A percentile compares a stretch with the other conserved stretches of the same genome.
Conservation (phyloP, 2,797 vertebrate genomes). For the Alectoris magna region DNA sequence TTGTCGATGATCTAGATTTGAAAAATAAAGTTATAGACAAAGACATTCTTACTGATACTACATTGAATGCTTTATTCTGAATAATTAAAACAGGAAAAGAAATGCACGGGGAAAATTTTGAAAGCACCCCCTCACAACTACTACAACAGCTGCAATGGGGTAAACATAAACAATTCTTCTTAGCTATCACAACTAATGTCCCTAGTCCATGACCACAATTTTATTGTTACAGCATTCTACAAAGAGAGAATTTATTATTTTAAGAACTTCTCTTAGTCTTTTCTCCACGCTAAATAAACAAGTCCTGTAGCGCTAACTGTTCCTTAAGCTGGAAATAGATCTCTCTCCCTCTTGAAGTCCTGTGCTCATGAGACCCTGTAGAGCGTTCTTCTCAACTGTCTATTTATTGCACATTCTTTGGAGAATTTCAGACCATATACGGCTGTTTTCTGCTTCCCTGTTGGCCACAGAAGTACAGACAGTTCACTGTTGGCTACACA, state of each 20-base stretch:
- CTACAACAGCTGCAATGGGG: background rate
- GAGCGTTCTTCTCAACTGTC: constrained; percentile 19
- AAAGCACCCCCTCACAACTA: background rate
- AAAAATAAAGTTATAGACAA: background rate
- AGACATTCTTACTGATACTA: background rate
- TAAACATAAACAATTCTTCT: background rate
- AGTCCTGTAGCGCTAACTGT: background rate
- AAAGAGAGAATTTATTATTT: background rate
- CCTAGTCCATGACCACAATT: background rate
- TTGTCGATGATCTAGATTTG: constrained; percentile 85
- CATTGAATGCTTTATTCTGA: background rate
- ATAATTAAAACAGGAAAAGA: background rate
- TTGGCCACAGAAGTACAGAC: background rate
- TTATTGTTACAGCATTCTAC: fast-evolving
- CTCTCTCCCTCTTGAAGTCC: background rate
- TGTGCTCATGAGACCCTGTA: background rate
- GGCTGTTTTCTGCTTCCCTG: background rate
- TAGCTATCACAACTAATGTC: background rate
- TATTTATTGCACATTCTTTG: constrained; percentile 49
- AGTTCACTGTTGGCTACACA: background rate
- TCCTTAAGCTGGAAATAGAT: constrained; percentile 21
- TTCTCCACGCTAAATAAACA: constrained; percentile 1
- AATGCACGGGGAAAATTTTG: fast-evolving
- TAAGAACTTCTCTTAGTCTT: background rate
- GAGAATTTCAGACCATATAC: constrained; percentile 48